Conservation (phyloP, 35 echinoderm and acorn worm genomes). For the Hemicentrotus pulcherrimus region DNA sequence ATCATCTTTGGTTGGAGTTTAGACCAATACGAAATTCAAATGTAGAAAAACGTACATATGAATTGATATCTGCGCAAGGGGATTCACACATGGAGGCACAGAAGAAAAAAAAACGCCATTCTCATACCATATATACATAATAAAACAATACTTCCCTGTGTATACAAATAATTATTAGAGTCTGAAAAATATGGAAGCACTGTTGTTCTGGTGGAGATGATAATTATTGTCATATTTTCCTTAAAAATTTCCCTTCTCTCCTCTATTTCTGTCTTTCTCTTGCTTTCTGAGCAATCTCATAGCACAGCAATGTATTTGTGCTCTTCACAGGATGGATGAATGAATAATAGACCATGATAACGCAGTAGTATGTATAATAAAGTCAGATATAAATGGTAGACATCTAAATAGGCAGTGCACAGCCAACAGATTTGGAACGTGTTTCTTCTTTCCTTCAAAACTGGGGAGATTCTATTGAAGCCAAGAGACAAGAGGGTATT, state of each 20-base stretch:
- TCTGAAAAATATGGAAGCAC: slow-evolving; percentile 32
- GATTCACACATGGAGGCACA: neutral
- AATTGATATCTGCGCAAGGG: neutral
- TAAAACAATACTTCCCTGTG: slow-evolving; percentile 9
- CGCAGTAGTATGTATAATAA: neutral
- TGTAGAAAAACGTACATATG: neutral
- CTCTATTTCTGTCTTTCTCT: neutral
- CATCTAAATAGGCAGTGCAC: neutral
- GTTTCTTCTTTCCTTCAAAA: neutral
- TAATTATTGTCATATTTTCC: slow-evolving; percentile 7
- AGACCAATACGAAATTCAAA: neutral
- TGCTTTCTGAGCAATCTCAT: neutral
- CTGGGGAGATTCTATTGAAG: neutral
- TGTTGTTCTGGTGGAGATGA: neutral
- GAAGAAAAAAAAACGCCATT: neutral
- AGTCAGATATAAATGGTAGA: neutral
- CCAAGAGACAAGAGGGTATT: neutral
- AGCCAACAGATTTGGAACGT: neutral
- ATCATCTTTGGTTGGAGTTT: neutral
- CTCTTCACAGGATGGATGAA: neutral
- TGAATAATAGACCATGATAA: neutral
- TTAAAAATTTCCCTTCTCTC: neutral
- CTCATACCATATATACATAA: slow-evolving; percentile 30
- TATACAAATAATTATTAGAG: slow-evolving; percentile 22
- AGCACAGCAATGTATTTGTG: neutral